These are phyloP conservation scores for Sminthurides aquaticus DNA, from an alignment of 2,888 invertebrate species.

Conservation along the genomic window DNA sequence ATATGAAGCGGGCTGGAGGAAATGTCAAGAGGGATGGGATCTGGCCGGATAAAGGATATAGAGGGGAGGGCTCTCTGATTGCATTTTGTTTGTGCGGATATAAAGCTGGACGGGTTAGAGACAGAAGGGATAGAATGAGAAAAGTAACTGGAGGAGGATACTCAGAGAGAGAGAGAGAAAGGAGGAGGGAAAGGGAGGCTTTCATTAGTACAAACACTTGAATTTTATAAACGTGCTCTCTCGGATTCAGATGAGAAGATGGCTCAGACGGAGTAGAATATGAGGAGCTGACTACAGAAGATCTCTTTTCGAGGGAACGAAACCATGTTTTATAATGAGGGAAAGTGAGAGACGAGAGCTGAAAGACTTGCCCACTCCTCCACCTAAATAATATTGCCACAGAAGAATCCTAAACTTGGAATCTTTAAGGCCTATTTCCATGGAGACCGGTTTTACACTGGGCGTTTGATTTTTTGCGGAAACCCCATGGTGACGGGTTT, in stretches of 20 bases:
- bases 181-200: background rate
- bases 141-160: background rate
- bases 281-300: too few species aligned
- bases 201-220: slow-evolving; percentile 10
- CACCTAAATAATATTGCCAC: too few species aligned
- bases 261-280: background rate
- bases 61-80: background rate
- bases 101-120: background rate
- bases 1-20: background rate
- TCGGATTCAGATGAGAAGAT: background rate
- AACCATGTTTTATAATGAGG: too few species aligned
- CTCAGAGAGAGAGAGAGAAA: background rate
- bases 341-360: too few species aligned
- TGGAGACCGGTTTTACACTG: too few species aligned
- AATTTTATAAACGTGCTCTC: slow-evolving; percentile 5
- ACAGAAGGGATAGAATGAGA: background rate
- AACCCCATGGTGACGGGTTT: too few species aligned
- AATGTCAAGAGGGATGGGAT: background rate
- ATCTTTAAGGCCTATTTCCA: too few species aligned
- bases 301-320: too few species aligned
- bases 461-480: too few species aligned
- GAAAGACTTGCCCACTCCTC: too few species aligned
- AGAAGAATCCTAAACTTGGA: too few species aligned
- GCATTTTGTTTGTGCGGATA: slow-evolving; percentile 5
- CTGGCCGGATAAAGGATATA: background rate